phyloP scores from a whole-genome alignment of 2,797 vertebrate genomes.

The Thripadectes ignobilis region DNA sequence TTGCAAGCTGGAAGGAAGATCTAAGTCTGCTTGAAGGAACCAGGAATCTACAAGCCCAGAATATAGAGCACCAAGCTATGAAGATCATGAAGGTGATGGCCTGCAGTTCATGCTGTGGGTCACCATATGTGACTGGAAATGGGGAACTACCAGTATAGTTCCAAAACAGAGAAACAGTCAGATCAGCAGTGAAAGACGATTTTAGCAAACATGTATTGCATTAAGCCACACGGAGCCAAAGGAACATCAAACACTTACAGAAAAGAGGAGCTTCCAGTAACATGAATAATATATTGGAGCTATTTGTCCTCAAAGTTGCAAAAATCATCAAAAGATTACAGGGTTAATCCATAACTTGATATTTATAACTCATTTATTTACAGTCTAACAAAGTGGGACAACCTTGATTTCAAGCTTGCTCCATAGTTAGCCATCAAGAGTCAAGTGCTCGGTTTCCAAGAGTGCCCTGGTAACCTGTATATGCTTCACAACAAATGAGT shows the following conservation, averaged over 20 bases:
- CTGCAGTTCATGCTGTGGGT: not conserved
- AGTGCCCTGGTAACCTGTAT: not conserved
- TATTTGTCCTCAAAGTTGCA: not conserved
- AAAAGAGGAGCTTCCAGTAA: not conserved
- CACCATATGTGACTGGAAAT: not conserved
- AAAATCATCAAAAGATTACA: not conserved
- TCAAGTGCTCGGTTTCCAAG: not conserved
- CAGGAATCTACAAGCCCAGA: not conserved
- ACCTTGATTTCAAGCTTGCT: not conserved
- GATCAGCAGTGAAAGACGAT: not conserved
- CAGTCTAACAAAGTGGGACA: not conserved
- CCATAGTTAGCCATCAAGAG: not conserved
- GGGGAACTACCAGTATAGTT: not conserved
- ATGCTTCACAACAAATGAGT: not conserved
- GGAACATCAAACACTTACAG: not conserved
- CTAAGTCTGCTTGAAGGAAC: not conserved
- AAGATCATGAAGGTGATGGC: fast-evolving
- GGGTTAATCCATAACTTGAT: not conserved
- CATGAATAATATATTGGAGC: not conserved
- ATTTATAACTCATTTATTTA: not conserved
- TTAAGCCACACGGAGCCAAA: not conserved
- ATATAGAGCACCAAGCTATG: not conserved
- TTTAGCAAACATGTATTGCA: not conserved
- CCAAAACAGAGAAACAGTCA: not conserved
- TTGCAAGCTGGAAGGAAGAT: not conserved